These are phyloP conservation scores for Actinemys pallida DNA, from an alignment of 2,113 vertebrate species.

Conservation along the genomic window DNA sequence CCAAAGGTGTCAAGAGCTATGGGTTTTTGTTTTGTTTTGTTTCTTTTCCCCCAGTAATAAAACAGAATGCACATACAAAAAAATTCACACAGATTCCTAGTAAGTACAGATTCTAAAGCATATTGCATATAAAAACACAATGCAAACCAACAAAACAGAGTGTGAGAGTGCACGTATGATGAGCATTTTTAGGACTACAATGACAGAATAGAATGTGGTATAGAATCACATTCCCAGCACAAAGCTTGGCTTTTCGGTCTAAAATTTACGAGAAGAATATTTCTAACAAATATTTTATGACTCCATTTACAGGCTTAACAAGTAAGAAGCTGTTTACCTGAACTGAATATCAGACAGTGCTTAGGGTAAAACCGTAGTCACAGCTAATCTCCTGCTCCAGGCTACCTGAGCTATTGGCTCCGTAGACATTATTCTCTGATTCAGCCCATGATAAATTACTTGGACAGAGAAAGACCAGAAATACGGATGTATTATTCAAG, in stretches of 20 bases:
- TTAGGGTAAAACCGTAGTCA: neutral
- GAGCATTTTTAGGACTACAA: neutral
- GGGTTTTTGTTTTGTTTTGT: neutral
- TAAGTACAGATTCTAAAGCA: neutral
- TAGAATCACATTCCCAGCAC: neutral
- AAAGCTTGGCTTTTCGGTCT: neutral
- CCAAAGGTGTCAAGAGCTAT: neutral
- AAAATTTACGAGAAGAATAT: neutral
- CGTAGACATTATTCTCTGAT: neutral
- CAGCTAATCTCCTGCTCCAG: neutral
- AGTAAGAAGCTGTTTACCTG: neutral
- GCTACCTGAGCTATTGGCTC: neutral
- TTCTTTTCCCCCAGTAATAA: neutral
- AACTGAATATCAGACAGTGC: neutral
- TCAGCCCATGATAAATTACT: neutral
- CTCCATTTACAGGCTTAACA: neutral
- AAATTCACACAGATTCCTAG: neutral
- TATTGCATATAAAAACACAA: fast-evolving
- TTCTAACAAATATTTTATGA: neutral
- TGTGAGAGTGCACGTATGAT: fast-evolving
- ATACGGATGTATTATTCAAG: neutral
- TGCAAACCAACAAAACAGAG: neutral
- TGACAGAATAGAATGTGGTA: neutral
- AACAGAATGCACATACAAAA: neutral
- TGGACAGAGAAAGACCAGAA: neutral